Percentiles rank a stretch among this genome's conserved stretches.
These are phyloP conservation scores for Lindbergichthys nudifrons DNA, from an alignment of 2,797 vertebrate genomes.

Conservation along the genomic window DNA sequence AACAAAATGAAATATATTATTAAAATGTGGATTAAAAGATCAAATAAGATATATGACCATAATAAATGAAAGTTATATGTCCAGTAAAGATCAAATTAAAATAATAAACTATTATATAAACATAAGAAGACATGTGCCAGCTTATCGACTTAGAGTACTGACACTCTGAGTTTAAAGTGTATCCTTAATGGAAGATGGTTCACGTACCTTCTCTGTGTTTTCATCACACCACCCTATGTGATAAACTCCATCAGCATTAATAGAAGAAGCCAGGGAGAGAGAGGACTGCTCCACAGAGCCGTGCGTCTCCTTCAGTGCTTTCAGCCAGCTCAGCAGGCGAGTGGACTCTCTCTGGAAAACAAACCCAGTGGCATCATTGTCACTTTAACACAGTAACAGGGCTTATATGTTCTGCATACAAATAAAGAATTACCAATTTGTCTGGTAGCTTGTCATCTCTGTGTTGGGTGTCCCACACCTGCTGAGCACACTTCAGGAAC, in stretches of 20 bases:
- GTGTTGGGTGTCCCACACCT: slow-evolving; percentile 72
- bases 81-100: no score
- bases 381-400: not conserved
- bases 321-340: slow-evolving; percentile 80
- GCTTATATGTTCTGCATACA: not conserved
- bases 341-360: slow-evolving; percentile 77
- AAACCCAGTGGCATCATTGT: not conserved
- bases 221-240: slow-evolving; percentile 69
- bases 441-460: slow-evolving; percentile 80
- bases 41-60: no score
- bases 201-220: slow-evolving; percentile 68
- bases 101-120: no score
- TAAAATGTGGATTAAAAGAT: no score
- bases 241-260: slow-evolving; percentile 83
- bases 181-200: not conserved
- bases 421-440: slow-evolving; percentile 75
- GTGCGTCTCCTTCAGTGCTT: slow-evolving; percentile 82
- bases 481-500: slow-evolving; percentile 69
- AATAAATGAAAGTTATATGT: no score
- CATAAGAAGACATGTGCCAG: no score
- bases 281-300: slow-evolving; percentile 87
- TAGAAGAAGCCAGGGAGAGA: slow-evolving; percentile 79
- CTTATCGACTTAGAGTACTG: no score
- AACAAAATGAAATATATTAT: no score
- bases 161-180: no score